These are phyloP conservation scores for Emydocephalus ijimae DNA, from an alignment of 2,113 vertebrate species.

Conservation along the genomic window DNA sequence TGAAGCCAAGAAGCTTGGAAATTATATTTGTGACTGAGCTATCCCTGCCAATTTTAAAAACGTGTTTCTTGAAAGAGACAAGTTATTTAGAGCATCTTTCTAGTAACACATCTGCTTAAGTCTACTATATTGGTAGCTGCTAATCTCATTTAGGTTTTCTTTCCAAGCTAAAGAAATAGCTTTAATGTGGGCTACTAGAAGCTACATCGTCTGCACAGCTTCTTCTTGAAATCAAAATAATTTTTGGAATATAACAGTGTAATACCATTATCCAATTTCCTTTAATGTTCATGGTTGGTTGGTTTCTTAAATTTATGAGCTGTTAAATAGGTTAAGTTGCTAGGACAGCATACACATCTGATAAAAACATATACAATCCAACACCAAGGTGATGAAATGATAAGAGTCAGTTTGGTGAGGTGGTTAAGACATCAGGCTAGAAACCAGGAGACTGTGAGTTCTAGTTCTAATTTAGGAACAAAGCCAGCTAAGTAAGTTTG, in stretches of 20 bases:
- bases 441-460: neutral
- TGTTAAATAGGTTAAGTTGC: neutral
- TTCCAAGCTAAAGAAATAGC: neutral
- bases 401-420: neutral
- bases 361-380: neutral
- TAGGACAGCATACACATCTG: neutral
- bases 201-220: neutral
- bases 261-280: neutral
- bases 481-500: neutral
- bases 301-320: neutral
- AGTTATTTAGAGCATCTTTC: neutral
- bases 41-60: slow-evolving; percentile 3
- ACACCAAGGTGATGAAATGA: neutral
- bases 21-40: neutral
- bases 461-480: neutral
- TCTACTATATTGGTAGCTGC: neutral
- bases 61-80: slow-evolving; percentile 6
- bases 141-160: neutral
- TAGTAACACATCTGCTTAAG: neutral
- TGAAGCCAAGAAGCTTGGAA: neutral
- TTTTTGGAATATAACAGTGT: neutral
- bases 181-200: neutral
- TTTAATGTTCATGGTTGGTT: neutral
- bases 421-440: neutral
- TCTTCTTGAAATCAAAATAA: neutral